Percentiles rank a stretch among this genome's conserved stretches.
phyloP scores from a whole-genome alignment of 2,888 invertebrate species.

The Strigamia crassipes region DNA sequence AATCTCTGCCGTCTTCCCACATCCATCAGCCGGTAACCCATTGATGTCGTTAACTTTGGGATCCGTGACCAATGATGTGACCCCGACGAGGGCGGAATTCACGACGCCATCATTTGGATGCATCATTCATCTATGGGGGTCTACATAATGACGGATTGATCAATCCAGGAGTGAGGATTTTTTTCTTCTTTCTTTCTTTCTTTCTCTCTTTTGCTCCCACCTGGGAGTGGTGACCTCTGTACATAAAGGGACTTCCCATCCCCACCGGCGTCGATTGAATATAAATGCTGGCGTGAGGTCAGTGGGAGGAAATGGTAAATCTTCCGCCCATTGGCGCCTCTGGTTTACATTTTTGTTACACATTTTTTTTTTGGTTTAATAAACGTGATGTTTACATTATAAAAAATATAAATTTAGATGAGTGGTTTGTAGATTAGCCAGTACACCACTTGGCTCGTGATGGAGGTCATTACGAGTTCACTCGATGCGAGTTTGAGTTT shows the following conservation, averaged over 20 bases:
- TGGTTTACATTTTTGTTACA: not conserved
- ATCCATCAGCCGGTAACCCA: constrained; percentile 35
- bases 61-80: constrained; percentile 42
- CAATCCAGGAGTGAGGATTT: constrained; percentile 14
- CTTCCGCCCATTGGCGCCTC: not conserved
- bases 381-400: not conserved
- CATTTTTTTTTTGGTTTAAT: not conserved
- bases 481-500: not conserved
- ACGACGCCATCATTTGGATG: constrained; percentile 25
- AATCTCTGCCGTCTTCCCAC: constrained; percentile 10
- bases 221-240: constrained; percentile 18
- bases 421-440: not conserved
- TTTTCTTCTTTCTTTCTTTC: not conserved
- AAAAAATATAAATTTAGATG: not conserved
- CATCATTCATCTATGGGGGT: constrained; percentile 27
- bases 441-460: not conserved
- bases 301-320: constrained; percentile 26
- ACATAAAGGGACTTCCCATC: not conserved
- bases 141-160: constrained; percentile 25
- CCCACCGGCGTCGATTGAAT: not conserved
- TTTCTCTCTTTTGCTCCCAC: not conserved
- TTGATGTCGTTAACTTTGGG: constrained; percentile 6
- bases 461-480: constrained; percentile 6
- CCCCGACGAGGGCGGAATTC: constrained; percentile 19
- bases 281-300: constrained; percentile 6